These are phyloP conservation scores for Marronus borbonicus DNA, from an alignment of 2,888 invertebrate genomes.

Conservation along the genomic window DNA sequence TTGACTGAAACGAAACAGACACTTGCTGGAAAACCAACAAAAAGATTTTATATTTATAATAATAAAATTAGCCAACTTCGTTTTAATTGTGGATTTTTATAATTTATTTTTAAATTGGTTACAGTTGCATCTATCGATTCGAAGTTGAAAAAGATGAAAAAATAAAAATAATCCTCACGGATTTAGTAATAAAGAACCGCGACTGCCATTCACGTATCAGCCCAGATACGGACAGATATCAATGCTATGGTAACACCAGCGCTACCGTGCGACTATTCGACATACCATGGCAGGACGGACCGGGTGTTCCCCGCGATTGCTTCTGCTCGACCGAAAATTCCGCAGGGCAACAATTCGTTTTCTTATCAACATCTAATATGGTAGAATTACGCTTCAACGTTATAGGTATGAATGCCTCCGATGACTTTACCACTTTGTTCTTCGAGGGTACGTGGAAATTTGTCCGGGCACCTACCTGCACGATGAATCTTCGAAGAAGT, in stretches of 20 bases:
- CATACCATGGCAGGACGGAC: constrained; percentile 81
- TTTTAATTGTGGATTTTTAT: too few relatives aligned
- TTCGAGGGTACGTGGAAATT: constrained; percentile 91
- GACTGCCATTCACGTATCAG: constrained; percentile 76
- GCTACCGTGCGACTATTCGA: constrained; percentile 84
- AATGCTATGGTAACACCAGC: constrained; percentile 81
- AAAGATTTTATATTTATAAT: too few relatives aligned
- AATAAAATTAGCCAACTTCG: too few relatives aligned
- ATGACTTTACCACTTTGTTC: constrained; percentile 88
- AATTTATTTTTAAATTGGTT: not conserved
- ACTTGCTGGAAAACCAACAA: too few relatives aligned
- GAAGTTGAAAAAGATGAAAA: constrained; percentile 88
- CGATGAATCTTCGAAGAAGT: constrained; percentile 78
- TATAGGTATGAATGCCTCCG: constrained; percentile 86
- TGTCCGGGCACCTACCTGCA: constrained; percentile 79
- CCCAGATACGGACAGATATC: constrained; percentile 79
- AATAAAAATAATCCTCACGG: constrained; percentile 83
- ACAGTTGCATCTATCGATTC: constrained; percentile 89
- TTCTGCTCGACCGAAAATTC: constrained; percentile 77
- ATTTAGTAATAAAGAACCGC: constrained; percentile 74
- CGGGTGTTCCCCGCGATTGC: constrained; percentile 84
- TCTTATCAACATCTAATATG: constrained; percentile 82
- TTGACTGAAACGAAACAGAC: too few relatives aligned
- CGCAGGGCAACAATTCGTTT: constrained; percentile 78
- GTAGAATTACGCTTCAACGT: constrained; percentile 88